Conservation (phyloP, 2,797 vertebrate genomes). For the Melanotaenia maccullochi region DNA sequence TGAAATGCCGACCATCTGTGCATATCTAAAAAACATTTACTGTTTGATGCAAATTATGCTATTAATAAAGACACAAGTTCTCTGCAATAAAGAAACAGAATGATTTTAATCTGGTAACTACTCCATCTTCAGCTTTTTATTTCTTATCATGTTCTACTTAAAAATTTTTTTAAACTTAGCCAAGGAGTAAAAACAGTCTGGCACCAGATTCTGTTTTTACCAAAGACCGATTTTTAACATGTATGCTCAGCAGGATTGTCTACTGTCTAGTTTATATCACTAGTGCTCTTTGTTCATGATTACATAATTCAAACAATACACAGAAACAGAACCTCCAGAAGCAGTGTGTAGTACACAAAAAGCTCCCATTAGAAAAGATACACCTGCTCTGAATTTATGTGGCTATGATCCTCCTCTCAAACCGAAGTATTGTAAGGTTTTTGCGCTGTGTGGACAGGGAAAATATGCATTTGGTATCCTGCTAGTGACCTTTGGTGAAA, state of each 20-base stretch:
- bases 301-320: constrained; percentile 39
- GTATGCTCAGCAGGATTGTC: constrained; percentile 1
- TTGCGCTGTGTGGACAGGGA: constrained; percentile 9
- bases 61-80: too few relatives aligned
- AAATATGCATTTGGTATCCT: constrained; percentile 19
- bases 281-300: constrained; percentile 15
- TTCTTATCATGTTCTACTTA: background rate
- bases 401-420: constrained; percentile 17
- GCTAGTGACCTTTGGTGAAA: constrained; percentile 21
- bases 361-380: constrained; percentile 22
- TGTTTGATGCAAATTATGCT: too few relatives aligned
- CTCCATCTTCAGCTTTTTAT: background rate
- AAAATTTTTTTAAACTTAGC: background rate
- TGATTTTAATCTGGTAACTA: too few relatives aligned
- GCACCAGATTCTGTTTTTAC: background rate
- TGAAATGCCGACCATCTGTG: too few relatives aligned
- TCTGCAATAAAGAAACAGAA: too few relatives aligned
- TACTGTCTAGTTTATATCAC: constrained; percentile 21
- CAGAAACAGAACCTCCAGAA: background rate
- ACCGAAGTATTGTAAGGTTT: constrained; percentile 10
- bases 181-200: background rate
- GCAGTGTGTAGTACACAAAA: background rate
- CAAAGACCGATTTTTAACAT: constrained; percentile 5
- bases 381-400: constrained; percentile 29
- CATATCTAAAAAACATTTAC: too few relatives aligned